These are phyloP conservation scores for Tenthredo mesomela DNA, from an alignment of 2,888 invertebrate genomes.

Conservation along the genomic window DNA sequence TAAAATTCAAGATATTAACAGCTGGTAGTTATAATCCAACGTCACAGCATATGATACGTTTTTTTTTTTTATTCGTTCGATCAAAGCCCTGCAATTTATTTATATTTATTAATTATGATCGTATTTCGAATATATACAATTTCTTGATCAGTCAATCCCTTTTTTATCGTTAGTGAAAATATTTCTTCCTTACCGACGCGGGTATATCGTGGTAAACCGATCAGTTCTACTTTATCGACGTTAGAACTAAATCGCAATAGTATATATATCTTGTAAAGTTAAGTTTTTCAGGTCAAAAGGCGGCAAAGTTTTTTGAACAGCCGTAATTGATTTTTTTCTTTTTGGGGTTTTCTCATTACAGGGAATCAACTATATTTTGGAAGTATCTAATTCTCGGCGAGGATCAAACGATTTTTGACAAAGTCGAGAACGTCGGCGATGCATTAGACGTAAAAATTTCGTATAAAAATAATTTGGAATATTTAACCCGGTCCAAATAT, in stretches of 20 bases:
- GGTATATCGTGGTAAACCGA: neutral
- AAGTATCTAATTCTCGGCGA: slow-evolving; percentile 32
- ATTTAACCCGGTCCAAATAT: neutral
- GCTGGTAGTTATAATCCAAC: neutral
- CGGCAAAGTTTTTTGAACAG: neutral
- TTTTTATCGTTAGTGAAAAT: neutral
- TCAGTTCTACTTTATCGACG: neutral
- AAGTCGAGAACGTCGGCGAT: slow-evolving; percentile 7
- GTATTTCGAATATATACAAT: neutral
- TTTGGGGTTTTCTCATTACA: slow-evolving; percentile 32
- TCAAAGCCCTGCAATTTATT: neutral
- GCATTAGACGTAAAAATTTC: neutral
- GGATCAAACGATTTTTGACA: slow-evolving; percentile 18
- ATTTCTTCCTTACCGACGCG: neutral
- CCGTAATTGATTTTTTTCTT: neutral
- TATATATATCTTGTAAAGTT: too few species aligned
- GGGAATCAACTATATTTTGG: slow-evolving; percentile 39
- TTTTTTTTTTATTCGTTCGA: neutral
- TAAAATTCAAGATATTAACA: neutral
- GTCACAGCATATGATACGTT: neutral
- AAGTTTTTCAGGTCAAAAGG: neutral
- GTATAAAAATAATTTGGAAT: neutral
- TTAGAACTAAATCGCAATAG: neutral
- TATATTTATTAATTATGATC: neutral
- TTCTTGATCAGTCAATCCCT: neutral